Base-by-base conservation (phyloP, 2,888 invertebrate genomes). In the Trisateles emortualis region DNA sequence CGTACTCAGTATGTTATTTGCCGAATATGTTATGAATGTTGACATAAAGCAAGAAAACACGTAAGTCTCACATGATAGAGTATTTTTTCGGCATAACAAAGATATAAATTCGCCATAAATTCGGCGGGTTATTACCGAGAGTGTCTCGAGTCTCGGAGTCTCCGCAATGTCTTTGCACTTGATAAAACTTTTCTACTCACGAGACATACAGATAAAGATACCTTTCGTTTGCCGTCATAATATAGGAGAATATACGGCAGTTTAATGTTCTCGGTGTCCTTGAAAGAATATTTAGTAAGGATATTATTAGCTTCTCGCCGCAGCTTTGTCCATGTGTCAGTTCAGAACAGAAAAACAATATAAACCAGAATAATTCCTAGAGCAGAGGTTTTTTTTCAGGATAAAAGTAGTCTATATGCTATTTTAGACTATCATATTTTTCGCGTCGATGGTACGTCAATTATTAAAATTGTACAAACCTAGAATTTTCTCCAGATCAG, bases 151-250 rank as follows among this genome's bases (percentile, higher is more conserved):
- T n/a, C n/a, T n/a, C n/a, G n/a, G n/a, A n/a, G n/a, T n/a, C n/a
- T n/a, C n/a, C n/a, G n/a, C 74, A 75, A 80, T 76, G 74, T 80
- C 79, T 80, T 79, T 77, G 78, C 73, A 78, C 67, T 76, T 79
- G 81, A 84, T 81, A 83, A 82, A 83, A 80, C 76, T 82, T 84
- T 76, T 77, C 68, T 75, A 73, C 75, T 68, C 59, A 50, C 45
- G 56, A 42, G 47, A 65, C 39, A n/a, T n/a, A n/a, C n/a, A n/a
- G n/a, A n/a, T n/a, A 40, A 38, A 52, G 52, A 49, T 64, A 57
- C 64, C 61, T 53, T 59, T 64, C 54, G n/a, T 48, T 66, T 35
- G 33, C 44, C 43, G 30, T 43, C 59, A 54, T 70, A 60, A 63
- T 52, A 50, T 58, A 41, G 33, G 46, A 56, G n/a, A 46, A 65